phyloP scores from a whole-genome alignment of 2,797 vertebrate genomes.

The Amniataba percoides region DNA sequence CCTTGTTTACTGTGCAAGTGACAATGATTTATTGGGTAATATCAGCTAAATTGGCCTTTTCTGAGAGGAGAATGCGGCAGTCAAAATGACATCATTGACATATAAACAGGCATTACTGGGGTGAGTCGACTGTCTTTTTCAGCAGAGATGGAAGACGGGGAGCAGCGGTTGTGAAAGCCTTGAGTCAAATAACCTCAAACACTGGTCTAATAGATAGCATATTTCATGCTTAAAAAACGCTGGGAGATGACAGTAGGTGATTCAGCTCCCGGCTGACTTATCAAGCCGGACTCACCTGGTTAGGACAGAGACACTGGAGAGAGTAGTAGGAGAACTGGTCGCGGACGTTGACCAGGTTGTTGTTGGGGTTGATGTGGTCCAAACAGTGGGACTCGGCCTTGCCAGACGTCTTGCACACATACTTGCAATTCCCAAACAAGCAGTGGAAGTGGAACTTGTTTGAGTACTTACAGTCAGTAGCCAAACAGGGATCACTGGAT shows the following conservation, averaged over 20 bases:
- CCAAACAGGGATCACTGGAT: slow-evolving; percentile 95
- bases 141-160: slow-evolving; percentile 78
- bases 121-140: slow-evolving; percentile 84
- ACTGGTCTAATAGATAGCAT: slow-evolving; percentile 84
- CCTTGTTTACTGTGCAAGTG: slow-evolving; percentile 86
- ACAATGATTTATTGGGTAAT: slow-evolving; percentile 89
- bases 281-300: slow-evolving; percentile 90
- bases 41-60: slow-evolving; percentile 88
- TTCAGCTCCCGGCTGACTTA: slow-evolving; percentile 62
- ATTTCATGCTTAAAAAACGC: slow-evolving; percentile 81
- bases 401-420: slow-evolving; percentile 98
- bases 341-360: slow-evolving; percentile 96
- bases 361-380: slow-evolving; percentile 99
- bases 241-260: slow-evolving; percentile 75
- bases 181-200: slow-evolving; percentile 86
- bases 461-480: slow-evolving; percentile 98
- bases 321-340: slow-evolving; percentile 99
- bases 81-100: slow-evolving; percentile 89
- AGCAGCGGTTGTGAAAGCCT: slow-evolving; percentile 81
- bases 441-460: slow-evolving; percentile 99
- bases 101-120: slow-evolving; percentile 88
- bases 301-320: slow-evolving; percentile 98
- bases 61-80: slow-evolving; percentile 87
- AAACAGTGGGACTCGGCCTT: slow-evolving; percentile 99
- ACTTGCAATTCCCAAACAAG: slow-evolving; percentile 99